phyloP scores from a whole-genome alignment of 2,797 vertebrate genomes.

The Tinamus major region DNA sequence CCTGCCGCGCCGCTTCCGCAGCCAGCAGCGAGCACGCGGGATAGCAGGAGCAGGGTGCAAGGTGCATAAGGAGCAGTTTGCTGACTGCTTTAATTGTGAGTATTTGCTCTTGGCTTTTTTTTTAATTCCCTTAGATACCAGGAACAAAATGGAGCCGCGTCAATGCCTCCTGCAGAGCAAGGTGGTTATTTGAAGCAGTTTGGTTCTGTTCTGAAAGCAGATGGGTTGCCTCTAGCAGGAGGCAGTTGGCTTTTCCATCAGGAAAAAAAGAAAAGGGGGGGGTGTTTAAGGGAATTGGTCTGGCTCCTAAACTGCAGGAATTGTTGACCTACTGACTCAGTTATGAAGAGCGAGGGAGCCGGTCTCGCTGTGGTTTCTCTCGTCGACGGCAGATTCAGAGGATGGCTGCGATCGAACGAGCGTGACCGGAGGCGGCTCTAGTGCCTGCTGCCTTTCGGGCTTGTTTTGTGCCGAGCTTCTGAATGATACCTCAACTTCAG shows the following conservation, averaged over 20 bases:
- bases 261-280: not conserved
- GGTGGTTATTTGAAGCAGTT: slow-evolving; percentile 37
- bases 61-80: not conserved
- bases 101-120: slow-evolving; percentile 41
- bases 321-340: slow-evolving; percentile 84
- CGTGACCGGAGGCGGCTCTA: slow-evolving; percentile 2
- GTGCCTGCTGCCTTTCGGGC: slow-evolving; percentile 24
- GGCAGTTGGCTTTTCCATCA: slow-evolving; percentile 35
- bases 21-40: not conserved
- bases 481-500: not conserved
- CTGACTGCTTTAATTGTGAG: slow-evolving; percentile 33
- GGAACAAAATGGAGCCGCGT: slow-evolving; percentile 56
- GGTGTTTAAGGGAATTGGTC: slow-evolving; percentile 67
- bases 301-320: slow-evolving; percentile 60
- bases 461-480: slow-evolving; percentile 23
- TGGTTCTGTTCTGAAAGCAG: slow-evolving; percentile 31
- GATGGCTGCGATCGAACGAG: slow-evolving; percentile 20
- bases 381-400: slow-evolving; percentile 75
- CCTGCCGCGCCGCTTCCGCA: not conserved
- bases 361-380: slow-evolving; percentile 79
- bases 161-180: not conserved
- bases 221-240: slow-evolving; percentile 36
- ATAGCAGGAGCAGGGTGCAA: slow-evolving; percentile 13
- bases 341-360: slow-evolving; percentile 80
- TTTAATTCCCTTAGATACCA: not conserved